Evolutionary conservation across 2,888 invertebrate genomes (phyloP).

Genomic region (Noctua pronuba): DNA sequence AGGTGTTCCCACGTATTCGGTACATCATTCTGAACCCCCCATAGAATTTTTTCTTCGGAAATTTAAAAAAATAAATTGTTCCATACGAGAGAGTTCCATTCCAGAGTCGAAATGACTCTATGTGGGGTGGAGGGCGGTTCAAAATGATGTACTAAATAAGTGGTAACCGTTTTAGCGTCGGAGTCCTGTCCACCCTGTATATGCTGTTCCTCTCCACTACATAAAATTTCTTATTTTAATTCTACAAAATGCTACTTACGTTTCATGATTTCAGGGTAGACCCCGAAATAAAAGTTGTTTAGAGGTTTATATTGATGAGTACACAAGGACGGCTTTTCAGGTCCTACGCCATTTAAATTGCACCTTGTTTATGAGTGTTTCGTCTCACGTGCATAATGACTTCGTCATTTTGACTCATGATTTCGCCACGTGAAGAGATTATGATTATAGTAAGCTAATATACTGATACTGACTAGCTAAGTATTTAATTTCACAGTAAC

Average conservation of each 20-base stretch:
- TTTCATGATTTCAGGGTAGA: not conserved
- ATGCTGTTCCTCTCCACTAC: not conserved
- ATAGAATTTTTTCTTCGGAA: no score
- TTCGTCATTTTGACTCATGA: conserved; percentile 2
- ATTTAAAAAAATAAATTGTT: no score
- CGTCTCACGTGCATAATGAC: conserved; percentile 6
- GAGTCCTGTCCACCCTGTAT: no score
- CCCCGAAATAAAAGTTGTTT: not conserved
- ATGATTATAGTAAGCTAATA: not conserved
- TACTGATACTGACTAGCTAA: not conserved
- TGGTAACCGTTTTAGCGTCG: no score
- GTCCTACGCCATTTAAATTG: not conserved
- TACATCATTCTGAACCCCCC: no score
- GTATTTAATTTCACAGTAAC: not conserved
- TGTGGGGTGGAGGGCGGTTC: no score
- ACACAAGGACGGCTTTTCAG: not conserved
- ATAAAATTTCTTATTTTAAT: not conserved
- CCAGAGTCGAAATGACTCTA: no score
- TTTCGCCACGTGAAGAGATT: conserved; percentile 3
- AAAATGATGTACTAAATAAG: no score
- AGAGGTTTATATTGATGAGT: not conserved
- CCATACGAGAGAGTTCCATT: no score
- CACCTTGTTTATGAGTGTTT: not conserved
- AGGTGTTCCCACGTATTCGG: no score
- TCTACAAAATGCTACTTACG: not conserved